Evolutionary conservation across 2,797 vertebrate genomes (phyloP), one percentile per base, ranked within the genome.

Genomic region (Synaphobranchus kaupii): DNA sequence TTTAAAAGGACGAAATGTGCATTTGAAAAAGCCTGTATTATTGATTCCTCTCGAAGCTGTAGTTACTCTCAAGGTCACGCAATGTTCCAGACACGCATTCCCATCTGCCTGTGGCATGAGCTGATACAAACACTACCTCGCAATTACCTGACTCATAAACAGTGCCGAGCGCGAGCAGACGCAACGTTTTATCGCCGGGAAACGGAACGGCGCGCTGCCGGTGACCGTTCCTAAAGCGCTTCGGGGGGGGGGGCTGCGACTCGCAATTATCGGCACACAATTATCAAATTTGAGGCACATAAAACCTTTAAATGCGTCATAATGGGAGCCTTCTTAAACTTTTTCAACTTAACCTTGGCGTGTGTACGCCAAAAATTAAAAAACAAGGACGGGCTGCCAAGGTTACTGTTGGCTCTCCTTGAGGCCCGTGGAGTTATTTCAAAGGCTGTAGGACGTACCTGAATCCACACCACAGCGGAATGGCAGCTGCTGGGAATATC

Each of bases 401-500:
- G 92, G 93, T 92, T 92, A 93, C 89, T 93, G 92, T 93, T 94
- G 95, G 94, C 94, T 92, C 87, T 87, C 83, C 90, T 83, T 87
- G 63, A 73, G 63, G 63, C 89, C 85, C 88, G 92, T 93, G 91
- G 93, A 95, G 92, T 90, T 76, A 52, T 94, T 95, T 95, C 92
- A 93, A 93, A 94, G 91, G 88, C 87, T 89, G 34, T 56, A 86
- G 90, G 34, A 90, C 93, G 86, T 91, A 94, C 90, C 90, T 91
- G 94, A 93, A 91, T 91, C 66, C 87, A 90, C 89, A 68, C n/a
- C 89, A 87, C 90, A 88, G 89, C 89, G 90, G 92, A 90, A 92
- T 84, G 93, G 91, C 93, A 95, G 93, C 93, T 94, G 93, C 91
- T 93, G 76, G 89, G 90, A 90, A 94, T 91, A 94, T 94, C 91